These are phyloP conservation scores for Anthonomus grandis DNA, from an alignment of 1,140 invertebrate species.

Conservation along the genomic window DNA sequence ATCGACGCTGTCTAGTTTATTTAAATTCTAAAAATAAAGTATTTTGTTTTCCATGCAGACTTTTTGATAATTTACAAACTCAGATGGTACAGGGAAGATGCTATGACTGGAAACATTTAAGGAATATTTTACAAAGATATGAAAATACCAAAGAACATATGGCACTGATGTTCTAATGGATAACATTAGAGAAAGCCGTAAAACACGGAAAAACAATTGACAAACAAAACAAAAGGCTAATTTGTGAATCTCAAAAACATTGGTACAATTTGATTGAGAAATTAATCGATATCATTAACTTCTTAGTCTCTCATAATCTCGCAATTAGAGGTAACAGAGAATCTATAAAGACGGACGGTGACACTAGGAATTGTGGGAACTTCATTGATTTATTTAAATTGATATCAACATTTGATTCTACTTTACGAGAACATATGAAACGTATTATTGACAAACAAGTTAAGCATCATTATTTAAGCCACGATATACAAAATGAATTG, in stretches of 20 bases:
- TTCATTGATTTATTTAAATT: constrained; percentile 37
- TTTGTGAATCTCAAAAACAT: constrained; percentile 38
- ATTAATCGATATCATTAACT: constrained; percentile 39
- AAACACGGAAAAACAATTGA: constrained; percentile 38
- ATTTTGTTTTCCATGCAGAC: constrained; percentile 39
- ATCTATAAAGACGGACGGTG: constrained; percentile 26
- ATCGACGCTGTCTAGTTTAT: constrained; percentile 39
- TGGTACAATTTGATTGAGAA: constrained; percentile 39
- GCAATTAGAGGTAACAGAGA: constrained; percentile 31
- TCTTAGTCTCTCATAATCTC: constrained; percentile 40
- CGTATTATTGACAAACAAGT: constrained; percentile 37
- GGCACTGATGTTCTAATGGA: constrained; percentile 36
- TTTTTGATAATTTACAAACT: constrained; percentile 39
- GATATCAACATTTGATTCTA: constrained; percentile 27
- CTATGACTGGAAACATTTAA: constrained; percentile 42
- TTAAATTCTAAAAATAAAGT: constrained; percentile 36
- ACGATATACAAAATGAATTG: constrained; percentile 39
- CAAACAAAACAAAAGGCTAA: constrained; percentile 36
- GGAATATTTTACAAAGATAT: constrained; percentile 38
- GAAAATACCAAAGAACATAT: constrained; percentile 39
- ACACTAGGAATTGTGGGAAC: constrained; percentile 27
- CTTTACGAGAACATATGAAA: constrained; percentile 32
- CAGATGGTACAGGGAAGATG: constrained; percentile 37
- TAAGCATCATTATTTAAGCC: constrained; percentile 34
- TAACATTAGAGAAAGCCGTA: constrained; percentile 37